Evolutionary conservation across 1,140 invertebrate genomes (phyloP).

Genomic region (Catajapyx aquilonaris): DNA sequence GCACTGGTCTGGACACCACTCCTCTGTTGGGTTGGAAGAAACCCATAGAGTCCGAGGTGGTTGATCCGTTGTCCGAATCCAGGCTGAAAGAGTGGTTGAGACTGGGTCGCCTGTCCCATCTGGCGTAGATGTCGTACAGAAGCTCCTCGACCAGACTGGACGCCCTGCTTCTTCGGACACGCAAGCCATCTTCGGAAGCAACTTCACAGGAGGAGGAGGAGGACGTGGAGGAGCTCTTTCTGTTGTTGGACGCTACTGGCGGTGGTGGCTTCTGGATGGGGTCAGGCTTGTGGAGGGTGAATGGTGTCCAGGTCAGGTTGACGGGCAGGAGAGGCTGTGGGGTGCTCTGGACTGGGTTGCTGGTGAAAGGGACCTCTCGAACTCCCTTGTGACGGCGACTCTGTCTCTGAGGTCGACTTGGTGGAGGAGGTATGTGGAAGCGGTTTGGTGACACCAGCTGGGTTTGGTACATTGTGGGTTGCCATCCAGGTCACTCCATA

Average conservation of each 20-base stretch:
- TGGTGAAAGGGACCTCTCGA: no score
- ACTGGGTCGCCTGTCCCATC: background rate
- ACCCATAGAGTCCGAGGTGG: background rate
- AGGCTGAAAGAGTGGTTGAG: background rate
- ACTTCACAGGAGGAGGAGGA: background rate
- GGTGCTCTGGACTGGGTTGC: no score
- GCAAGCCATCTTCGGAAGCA: background rate
- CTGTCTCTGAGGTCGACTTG: no score
- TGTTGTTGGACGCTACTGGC: background rate
- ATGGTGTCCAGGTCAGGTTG: background rate
- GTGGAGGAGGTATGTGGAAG: no score
- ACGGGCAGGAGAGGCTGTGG: no score
- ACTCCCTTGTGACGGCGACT: no score
- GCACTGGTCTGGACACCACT: no score
- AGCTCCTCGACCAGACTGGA: background rate
- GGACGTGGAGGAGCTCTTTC: background rate
- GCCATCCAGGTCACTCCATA: no score
- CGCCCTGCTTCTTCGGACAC: background rate
- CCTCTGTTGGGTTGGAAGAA: no score
- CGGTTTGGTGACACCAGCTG: no score
- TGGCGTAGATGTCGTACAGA: background rate
- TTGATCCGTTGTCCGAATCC: background rate
- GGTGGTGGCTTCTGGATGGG: background rate
- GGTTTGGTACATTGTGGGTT: no score
- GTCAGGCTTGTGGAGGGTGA: background rate